Evolutionary conservation across 2,888 invertebrate genomes (phyloP).

Genomic region (Hydraecia micacea): DNA sequence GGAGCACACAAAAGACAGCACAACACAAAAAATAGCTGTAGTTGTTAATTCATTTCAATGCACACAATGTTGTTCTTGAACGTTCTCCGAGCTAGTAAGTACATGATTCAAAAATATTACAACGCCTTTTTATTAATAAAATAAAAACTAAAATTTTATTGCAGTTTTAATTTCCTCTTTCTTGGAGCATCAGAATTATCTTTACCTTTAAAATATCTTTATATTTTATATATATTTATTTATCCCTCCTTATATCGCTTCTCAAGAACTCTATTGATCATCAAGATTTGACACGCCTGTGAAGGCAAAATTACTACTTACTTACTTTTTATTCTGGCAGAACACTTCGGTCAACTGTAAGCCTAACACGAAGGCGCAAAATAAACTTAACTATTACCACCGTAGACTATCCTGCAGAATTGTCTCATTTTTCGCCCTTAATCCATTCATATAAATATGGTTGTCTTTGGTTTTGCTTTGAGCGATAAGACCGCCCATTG

Average conservation of each 20-base stretch:
- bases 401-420: no score
- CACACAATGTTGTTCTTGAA: no score
- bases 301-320: neutral
- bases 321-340: neutral
- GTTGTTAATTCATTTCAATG: no score
- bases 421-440: no score
- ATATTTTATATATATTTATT: neutral
- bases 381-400: no score
- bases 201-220: neutral
- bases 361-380: neutral
- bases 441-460: no score
- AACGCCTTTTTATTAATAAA: neutral
- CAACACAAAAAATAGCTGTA: no score
- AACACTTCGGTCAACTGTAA: neutral
- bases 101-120: no score
- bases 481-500: no score
- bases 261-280: conserved; percentile 14
- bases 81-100: neutral
- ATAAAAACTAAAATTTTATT: neutral
- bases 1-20: no score
- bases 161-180: neutral
- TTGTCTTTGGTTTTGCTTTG: no score
- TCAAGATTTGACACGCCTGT: conserved; percentile 34
- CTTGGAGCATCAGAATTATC: neutral
- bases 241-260: neutral